Evolutionary conservation across 2,113 vertebrate genomes (phyloP).

Genomic region (Megaleporinus macrocephalus): DNA sequence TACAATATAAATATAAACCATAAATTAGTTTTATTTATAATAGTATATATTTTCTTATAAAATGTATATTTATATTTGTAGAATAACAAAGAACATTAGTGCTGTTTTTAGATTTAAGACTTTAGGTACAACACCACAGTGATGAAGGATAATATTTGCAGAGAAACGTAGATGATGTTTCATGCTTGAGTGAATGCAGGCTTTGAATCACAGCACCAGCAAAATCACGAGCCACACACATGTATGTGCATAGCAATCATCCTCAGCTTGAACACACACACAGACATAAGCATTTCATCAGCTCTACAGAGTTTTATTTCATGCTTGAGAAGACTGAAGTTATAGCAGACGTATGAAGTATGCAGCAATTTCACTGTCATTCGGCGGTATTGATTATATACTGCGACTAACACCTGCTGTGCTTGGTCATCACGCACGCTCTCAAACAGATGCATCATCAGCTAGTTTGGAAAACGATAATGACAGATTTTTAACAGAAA

Average conservation of each 20-base stretch:
- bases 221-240: neutral
- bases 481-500: conserved; percentile 89
- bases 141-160: neutral
- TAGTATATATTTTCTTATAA: too few relatives aligned
- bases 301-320: neutral
- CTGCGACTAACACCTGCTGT: neutral
- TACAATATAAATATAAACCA: too few relatives aligned
- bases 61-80: neutral
- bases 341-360: conserved; percentile 19
- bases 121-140: neutral
- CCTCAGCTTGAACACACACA: conserved; percentile 14
- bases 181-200: neutral
- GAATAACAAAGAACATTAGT: neutral
- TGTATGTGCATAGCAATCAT: conserved; percentile 5
- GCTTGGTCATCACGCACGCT: neutral
- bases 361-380: conserved; percentile 11
- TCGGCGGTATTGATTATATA: neutral
- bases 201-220: neutral
- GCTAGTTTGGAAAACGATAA: conserved; percentile 92
- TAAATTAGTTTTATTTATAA: too few relatives aligned
- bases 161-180: conserved; percentile 9
- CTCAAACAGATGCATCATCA: neutral
- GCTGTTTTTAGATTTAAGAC: neutral
- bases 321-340: conserved; percentile 6
- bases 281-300: neutral